Percentiles rank a stretch among this genome's conserved stretches.
Conservation (phyloP, 2,797 vertebrate genomes). For the Ammospiza maritima region DNA sequence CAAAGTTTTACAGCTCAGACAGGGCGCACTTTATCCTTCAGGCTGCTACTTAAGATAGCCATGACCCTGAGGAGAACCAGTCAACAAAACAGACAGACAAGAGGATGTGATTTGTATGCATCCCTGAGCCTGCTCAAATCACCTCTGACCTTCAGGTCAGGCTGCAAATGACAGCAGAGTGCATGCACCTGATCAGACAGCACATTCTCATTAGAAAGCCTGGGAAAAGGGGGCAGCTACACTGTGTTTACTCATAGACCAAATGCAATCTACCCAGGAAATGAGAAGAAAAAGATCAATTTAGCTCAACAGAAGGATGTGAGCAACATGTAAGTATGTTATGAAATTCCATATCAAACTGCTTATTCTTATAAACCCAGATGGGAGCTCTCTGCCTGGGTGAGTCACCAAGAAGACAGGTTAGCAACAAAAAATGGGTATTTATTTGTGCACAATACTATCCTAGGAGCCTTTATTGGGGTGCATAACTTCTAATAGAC, state of each 20-base stretch:
- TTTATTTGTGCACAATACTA: constrained; percentile 43
- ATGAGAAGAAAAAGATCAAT: constrained; percentile 74
- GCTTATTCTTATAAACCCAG: constrained; percentile 61
- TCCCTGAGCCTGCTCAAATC: constrained; percentile 79
- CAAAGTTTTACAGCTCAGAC: constrained; percentile 84
- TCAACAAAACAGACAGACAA: constrained; percentile 87
- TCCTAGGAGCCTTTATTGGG: neutral
- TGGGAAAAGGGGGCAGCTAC: constrained; percentile 75
- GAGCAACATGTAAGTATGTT: constrained; percentile 63
- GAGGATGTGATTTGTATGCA: constrained; percentile 88
- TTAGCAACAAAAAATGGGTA: constrained; percentile 35
- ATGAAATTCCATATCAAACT: constrained; percentile 71
- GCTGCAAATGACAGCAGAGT: constrained; percentile 85
- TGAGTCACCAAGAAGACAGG: constrained; percentile 19
- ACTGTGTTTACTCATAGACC: constrained; percentile 77
- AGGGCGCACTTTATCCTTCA: constrained; percentile 84
- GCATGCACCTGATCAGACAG: constrained; percentile 83
- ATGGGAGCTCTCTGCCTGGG: constrained; percentile 11
- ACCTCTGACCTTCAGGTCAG: constrained; percentile 84
- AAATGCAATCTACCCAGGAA: constrained; percentile 78
- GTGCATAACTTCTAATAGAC: neutral
- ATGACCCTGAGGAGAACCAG: constrained; percentile 86
- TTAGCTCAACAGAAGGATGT: constrained; percentile 71
- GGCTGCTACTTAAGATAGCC: constrained; percentile 85
- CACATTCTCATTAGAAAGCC: constrained; percentile 84